Percentiles rank a stretch among this genome's conserved stretches.
phyloP scores from a whole-genome alignment of 2,888 invertebrate species.

The Pristionchus mayeri region DNA sequence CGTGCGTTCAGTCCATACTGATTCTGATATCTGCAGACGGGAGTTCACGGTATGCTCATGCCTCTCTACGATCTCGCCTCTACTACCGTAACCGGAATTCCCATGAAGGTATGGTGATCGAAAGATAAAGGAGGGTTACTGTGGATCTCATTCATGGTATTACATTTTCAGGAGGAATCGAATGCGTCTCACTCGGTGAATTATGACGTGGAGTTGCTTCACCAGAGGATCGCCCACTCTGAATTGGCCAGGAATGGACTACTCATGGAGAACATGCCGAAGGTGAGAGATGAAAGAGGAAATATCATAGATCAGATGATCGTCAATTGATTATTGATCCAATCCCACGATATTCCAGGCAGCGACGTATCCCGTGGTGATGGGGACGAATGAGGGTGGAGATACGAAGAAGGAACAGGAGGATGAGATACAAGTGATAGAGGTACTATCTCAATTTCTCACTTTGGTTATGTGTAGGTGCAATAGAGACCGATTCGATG shows the following conservation, averaged over 20 bases:
- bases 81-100: constrained; percentile 97
- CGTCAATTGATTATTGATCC: no score
- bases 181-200: constrained; percentile 92
- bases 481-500: neutral
- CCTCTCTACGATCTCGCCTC: constrained; percentile 91
- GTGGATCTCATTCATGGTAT: neutral
- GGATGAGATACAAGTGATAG: neutral
- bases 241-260: constrained; percentile 56
- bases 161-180: constrained; percentile 62
- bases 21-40: neutral
- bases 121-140: neutral
- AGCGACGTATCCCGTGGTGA: neutral
- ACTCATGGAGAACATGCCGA: constrained; percentile 18
- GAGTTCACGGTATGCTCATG: constrained; percentile 74
- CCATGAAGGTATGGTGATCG: constrained; percentile 90
- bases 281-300: neutral
- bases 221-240: constrained; percentile 77
- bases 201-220: constrained; percentile 97
- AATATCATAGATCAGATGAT: neutral
- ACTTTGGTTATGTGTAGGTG: neutral
- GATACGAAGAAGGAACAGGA: neutral
- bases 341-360: neutral
- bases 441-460: no score
- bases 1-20: neutral
- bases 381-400: neutral